Evolutionary conservation across 2,797 vertebrate species (phyloP).

Genomic region (Crocodylus rhombifer): DNA sequence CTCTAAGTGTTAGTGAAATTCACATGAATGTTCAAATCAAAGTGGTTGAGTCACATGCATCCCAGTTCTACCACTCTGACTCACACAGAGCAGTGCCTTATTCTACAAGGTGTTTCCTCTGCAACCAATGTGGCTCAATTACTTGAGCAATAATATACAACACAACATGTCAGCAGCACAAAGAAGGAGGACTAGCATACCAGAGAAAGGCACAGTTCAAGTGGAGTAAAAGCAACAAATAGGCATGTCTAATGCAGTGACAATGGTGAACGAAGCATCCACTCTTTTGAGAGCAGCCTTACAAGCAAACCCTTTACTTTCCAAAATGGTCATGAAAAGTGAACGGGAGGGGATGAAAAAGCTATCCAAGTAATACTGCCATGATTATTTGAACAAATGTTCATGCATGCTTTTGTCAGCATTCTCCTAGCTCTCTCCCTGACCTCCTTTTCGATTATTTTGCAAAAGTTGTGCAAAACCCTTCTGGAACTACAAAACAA

Average conservation of each 20-base stretch:
- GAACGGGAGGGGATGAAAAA: background rate
- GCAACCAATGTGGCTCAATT: background rate
- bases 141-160: accelerated
- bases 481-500: background rate
- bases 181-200: background rate
- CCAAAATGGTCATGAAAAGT: background rate
- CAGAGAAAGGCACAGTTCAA: background rate
- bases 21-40: background rate
- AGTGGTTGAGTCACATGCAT: background rate
- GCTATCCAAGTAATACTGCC: background rate
- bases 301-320: background rate
- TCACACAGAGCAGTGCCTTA: background rate
- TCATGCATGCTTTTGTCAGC: background rate
- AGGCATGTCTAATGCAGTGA: background rate
- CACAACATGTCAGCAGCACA: background rate
- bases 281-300: background rate
- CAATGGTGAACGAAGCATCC: background rate
- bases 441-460: background rate
- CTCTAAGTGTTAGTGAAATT: background rate
- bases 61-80: background rate
- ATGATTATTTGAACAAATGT: slow-evolving; percentile 8
- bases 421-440: background rate
- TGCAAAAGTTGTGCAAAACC: background rate
- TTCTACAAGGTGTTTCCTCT: background rate
- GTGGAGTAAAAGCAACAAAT: background rate